Conservation (phyloP, 2,888 invertebrate genomes). For the Pterobdella sp. region DNA sequence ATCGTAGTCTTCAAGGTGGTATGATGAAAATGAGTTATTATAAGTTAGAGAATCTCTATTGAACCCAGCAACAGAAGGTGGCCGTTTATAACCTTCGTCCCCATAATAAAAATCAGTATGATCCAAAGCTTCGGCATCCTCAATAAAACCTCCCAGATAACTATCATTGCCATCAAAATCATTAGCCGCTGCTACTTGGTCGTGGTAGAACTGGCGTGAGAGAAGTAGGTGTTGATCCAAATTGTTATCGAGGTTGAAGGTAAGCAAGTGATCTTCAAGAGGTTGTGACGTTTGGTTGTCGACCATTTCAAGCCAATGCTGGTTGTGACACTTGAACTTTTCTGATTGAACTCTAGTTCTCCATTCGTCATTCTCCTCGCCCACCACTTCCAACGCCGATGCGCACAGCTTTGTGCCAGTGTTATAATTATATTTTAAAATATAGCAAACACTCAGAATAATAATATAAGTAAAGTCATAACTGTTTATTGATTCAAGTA, state of each 20-base stretch:
- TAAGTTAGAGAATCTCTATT: background rate
- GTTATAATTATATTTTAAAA: background rate
- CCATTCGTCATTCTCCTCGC: conserved; percentile 79
- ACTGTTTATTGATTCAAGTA: background rate
- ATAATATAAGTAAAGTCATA: background rate
- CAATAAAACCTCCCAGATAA: conserved; percentile 46
- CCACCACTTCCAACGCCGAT: conserved; percentile 29
- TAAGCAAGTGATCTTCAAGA: background rate
- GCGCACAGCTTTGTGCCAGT: conserved; percentile 11
- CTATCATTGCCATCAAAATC: conserved; percentile 43
- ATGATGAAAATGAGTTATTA: background rate
- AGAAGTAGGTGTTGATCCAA: conserved; percentile 39
- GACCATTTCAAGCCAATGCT: conserved; percentile 95
- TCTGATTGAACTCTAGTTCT: conserved; percentile 84
- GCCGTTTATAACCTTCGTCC: conserved; percentile 19
- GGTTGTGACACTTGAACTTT: conserved; percentile 94
- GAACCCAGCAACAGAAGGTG: background rate
- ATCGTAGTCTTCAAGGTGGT: conserved; percentile 5
- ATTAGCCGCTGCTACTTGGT: background rate
- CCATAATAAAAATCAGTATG: conserved; percentile 49
- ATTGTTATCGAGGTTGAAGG: conserved; percentile 33
- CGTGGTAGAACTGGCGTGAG: conserved; percentile 10
- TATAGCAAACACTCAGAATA: background rate
- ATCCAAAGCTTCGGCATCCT: conserved; percentile 49
- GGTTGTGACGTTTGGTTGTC: conserved; percentile 39